A percentile compares a stretch with the other conserved stretches of the same genome.
Conservation (phyloP, 2,888 invertebrate species). For the Oasisia sp. region DNA sequence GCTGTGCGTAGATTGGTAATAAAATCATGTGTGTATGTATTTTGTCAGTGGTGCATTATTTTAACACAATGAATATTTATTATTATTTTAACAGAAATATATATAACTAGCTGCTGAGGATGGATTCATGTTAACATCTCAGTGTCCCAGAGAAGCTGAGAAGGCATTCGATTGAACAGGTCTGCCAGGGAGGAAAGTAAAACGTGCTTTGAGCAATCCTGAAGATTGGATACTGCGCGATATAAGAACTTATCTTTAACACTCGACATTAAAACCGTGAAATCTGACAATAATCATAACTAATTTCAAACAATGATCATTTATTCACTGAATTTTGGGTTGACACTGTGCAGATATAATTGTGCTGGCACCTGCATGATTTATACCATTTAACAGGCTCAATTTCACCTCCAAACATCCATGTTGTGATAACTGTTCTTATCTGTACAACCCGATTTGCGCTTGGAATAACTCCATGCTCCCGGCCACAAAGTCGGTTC, state of each 20-base stretch:
- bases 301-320: not conserved
- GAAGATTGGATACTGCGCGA: no score
- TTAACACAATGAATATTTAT: not conserved
- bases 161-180: no score
- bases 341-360: not conserved
- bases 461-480: not conserved
- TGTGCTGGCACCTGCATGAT: not conserved
- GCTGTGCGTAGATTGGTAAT: not conserved
- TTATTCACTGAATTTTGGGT: not conserved
- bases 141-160: no score
- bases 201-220: no score
- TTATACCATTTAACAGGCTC: not conserved
- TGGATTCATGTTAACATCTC: no score
- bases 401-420: not conserved
- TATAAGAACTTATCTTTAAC: not conserved
- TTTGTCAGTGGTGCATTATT: not conserved
- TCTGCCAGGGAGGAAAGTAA: no score
- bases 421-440: not conserved
- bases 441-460: not conserved
- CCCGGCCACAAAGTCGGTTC: not conserved
- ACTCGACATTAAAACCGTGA: not conserved
- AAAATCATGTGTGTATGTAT: not conserved
- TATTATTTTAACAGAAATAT: no score
- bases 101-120: no score
- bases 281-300: not conserved